A percentile compares a stretch with the other conserved stretches of the same genome.
Evolutionary conservation across 2,113 vertebrate species (phyloP).

Genomic region (Prochilodus magdalenae): DNA sequence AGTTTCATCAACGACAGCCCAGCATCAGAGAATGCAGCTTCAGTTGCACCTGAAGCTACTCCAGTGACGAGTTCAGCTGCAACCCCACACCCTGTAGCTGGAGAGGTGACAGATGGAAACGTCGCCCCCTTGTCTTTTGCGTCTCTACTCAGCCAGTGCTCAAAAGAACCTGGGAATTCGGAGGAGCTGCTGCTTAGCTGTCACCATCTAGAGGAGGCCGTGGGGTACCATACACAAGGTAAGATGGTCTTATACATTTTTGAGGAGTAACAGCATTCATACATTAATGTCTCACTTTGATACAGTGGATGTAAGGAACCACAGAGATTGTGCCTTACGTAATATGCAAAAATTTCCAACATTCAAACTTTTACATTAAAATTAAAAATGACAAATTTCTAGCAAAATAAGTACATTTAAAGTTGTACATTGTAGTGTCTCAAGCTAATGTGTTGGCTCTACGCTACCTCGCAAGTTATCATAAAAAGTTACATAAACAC

Average conservation of each 20-base stretch:
- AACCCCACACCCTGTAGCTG: conserved; percentile 24
- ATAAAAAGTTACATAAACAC: no score
- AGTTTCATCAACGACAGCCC: conserved; percentile 83
- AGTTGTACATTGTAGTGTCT: no score
- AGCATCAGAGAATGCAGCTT: neutral
- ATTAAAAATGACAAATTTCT: no score
- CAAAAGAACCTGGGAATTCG: conserved; percentile 62
- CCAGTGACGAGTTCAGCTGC: neutral
- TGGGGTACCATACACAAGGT: conserved; percentile 80
- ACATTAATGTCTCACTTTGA: no score
- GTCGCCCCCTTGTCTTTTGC: conserved; percentile 42
- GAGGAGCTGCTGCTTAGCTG: conserved; percentile 77
- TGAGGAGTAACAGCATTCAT: no score
- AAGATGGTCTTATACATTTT: conserved; percentile 3
- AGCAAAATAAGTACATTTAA: no score
- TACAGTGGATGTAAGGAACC: no score
- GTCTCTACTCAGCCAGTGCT: conserved; percentile 28
- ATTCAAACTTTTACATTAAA: no score
- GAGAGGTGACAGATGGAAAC: conserved; percentile 46
- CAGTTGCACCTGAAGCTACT: neutral
- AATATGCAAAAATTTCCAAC: no score
- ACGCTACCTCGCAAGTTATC: no score
- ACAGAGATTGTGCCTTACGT: no score
- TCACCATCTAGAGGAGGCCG: conserved; percentile 78
- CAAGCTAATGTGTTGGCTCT: no score